Conservation (phyloP, 2,113 vertebrate genomes). For the Sprattus sprattus region DNA sequence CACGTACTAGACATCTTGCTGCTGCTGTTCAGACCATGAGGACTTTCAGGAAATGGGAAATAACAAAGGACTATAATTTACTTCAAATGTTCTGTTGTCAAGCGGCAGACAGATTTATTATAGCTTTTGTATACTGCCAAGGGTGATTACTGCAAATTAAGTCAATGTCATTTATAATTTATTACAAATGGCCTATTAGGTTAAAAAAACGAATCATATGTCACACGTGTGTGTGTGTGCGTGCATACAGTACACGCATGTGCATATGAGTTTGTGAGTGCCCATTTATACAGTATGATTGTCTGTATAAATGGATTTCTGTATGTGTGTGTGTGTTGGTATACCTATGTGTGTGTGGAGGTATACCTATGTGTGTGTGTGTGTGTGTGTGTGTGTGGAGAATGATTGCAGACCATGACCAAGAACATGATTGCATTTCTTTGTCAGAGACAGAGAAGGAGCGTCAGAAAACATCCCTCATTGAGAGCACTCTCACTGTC, state of each 20-base stretch:
- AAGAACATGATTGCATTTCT: too few species aligned
- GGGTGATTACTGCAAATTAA: neutral
- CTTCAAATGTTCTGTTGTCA: neutral
- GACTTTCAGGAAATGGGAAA: too few species aligned
- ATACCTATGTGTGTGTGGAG: neutral
- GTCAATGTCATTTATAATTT: neutral
- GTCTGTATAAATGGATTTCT: neutral
- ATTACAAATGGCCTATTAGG: neutral
- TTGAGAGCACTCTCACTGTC: too few species aligned
- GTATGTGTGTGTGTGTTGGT: neutral
- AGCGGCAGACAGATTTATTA: neutral
- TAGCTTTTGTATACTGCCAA: neutral
- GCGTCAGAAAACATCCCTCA: too few species aligned
- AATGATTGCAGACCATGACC: too few species aligned
- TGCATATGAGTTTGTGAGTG: neutral
- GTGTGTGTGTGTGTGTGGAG: neutral
- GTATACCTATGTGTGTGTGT: neutral
- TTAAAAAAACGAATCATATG: neutral
- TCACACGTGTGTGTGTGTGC: neutral
- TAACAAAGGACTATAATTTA: too few species aligned
- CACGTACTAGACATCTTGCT: too few species aligned
- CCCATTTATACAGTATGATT: neutral
- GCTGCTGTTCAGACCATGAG: too few species aligned
- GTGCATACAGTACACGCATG: neutral
- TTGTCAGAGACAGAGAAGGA: too few species aligned